A percentile compares a stretch with the other conserved stretches of the same genome.
Conservation (phyloP, 2,113 vertebrate genomes). For the Xenopus borealis region DNA sequence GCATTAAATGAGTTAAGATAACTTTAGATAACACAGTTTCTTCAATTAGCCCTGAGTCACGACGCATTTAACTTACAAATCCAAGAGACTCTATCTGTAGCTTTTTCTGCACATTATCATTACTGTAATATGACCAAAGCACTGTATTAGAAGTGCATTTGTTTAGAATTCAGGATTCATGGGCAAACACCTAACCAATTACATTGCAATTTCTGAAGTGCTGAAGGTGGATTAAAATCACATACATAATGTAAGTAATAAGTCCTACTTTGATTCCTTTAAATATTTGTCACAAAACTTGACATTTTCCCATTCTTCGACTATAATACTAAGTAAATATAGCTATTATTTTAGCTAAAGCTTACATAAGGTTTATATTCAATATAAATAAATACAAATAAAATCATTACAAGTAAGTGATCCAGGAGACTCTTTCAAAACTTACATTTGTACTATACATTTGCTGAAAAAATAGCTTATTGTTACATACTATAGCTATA, state of each 20-base stretch:
- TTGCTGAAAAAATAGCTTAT: too few species aligned
- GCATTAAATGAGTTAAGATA: too few species aligned
- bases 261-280: slow-evolving; percentile 9
- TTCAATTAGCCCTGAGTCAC: too few species aligned
- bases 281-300: background rate
- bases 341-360: background rate
- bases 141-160: slow-evolving; percentile 27
- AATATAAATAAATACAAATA: background rate
- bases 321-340: slow-evolving; percentile 34
- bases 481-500: too few species aligned
- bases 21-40: too few species aligned
- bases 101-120: background rate
- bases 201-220: slow-evolving; percentile 3
- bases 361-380: slow-evolving; percentile 7
- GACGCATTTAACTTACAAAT: too few species aligned
- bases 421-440: too few species aligned
- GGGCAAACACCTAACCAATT: slow-evolving; percentile 25
- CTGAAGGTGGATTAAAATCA: slow-evolving; percentile 26
- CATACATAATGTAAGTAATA: slow-evolving; percentile 9
- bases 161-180: slow-evolving; percentile 22
- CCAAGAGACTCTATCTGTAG: too few species aligned
- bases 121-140: background rate
- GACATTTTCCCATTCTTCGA: slow-evolving; percentile 26
- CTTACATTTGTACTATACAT: too few species aligned
- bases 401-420: too few species aligned